A percentile compares a stretch with the other conserved stretches of the same genome.
These are phyloP conservation scores for Chrysomallon squamiferum DNA, from an alignment of 1,140 invertebrate genomes.

Conservation along the genomic window DNA sequence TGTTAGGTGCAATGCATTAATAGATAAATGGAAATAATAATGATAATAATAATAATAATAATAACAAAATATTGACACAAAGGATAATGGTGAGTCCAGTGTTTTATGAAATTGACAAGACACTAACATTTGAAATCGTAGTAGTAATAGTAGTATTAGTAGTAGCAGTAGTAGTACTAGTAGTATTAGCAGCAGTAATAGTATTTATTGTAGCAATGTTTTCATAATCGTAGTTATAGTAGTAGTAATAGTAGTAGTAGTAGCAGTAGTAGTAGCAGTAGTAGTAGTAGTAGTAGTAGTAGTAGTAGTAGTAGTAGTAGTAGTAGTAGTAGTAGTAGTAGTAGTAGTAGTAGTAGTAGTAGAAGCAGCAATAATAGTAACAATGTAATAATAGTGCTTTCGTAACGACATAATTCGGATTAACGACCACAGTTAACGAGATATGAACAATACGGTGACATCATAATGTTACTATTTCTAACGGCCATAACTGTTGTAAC, in stretches of 20 bases:
- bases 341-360: slow-evolving; percentile 14
- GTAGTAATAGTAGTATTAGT: slow-evolving; percentile 4
- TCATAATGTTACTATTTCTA: neutral
- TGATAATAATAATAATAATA: too few species aligned
- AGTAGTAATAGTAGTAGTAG: slow-evolving; percentile 13
- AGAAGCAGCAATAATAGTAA: neutral
- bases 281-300: slow-evolving; percentile 19
- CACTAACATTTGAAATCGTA: slow-evolving; percentile 4
- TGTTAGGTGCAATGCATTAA: too few species aligned
- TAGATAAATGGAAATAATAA: too few species aligned
- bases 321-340: slow-evolving; percentile 14
- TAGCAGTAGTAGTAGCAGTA: neutral
- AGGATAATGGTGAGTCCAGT: too few species aligned
- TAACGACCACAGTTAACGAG: too few species aligned
- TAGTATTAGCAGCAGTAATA: slow-evolving; percentile 8
- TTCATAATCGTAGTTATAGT: slow-evolving; percentile 17
- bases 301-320: slow-evolving; percentile 18
- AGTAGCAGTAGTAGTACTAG: slow-evolving; percentile 13
- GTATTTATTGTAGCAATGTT: slow-evolving; percentile 2
- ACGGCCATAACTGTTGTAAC: neutral
- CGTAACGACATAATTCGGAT: too few species aligned
- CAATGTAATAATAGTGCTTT: too few species aligned
- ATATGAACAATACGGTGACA: too few species aligned
- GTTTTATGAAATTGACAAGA: too few species aligned
- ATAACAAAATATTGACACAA: too few species aligned